Conservation (phyloP, 2,113 vertebrate genomes). For the Cynopterus brachyotis region DNA sequence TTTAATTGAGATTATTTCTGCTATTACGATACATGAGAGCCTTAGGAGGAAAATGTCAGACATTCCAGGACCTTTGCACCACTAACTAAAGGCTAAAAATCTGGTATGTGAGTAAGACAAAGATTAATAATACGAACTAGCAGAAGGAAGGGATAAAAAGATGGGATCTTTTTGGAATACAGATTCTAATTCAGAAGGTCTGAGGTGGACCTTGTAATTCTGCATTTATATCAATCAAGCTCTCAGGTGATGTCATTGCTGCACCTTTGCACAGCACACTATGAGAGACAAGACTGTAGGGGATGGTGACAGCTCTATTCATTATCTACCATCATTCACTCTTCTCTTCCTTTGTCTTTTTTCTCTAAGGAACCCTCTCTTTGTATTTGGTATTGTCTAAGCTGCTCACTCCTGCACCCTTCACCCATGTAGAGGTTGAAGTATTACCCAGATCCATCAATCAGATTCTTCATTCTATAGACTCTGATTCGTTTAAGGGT, state of each 20-base stretch:
- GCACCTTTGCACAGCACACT: rapidly evolving
- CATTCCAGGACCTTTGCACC: neutral
- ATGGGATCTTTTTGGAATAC: neutral
- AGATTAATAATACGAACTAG: neutral
- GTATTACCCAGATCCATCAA: neutral
- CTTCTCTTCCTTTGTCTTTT: neutral
- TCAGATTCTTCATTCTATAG: neutral
- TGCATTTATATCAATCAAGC: rapidly evolving
- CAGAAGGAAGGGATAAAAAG: neutral
- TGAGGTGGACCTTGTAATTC: neutral
- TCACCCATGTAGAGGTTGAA: neutral
- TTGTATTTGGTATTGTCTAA: neutral
- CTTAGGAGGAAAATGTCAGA: neutral
- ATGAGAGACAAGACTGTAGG: neutral
- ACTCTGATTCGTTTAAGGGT: neutral
- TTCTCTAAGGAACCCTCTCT: neutral
- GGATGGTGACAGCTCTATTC: neutral
- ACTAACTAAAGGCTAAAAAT: neutral
- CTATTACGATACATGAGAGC: neutral
- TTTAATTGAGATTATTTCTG: neutral
- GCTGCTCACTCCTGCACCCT: neutral
- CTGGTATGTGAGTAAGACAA: neutral
- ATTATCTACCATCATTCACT: neutral
- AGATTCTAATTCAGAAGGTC: neutral
- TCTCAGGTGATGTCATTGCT: neutral